A percentile compares a stretch with the other conserved stretches of the same genome.
Conservation (phyloP, 2,888 invertebrate species). For the Meteorus colon region DNA sequence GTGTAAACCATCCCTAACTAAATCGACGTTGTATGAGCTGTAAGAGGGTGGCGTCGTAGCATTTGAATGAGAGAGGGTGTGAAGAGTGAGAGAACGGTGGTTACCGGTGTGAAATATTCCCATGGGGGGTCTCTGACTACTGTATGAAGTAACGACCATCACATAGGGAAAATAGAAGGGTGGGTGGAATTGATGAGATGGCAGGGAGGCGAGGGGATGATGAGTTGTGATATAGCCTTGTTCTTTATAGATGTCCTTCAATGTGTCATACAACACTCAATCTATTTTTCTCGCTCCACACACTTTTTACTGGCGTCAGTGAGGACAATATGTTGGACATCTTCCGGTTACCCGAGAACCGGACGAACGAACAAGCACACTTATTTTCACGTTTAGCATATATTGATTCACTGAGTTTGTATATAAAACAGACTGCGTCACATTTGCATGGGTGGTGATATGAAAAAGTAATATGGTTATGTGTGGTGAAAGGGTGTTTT, state of each 20-base stretch:
- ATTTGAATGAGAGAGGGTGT: slow-evolving; percentile 2
- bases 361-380: slow-evolving; percentile 49
- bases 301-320: slow-evolving; percentile 36
- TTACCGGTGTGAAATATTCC: slow-evolving; percentile 74
- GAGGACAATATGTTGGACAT: slow-evolving; percentile 64
- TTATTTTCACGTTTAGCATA: slow-evolving; percentile 51
- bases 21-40: slow-evolving; percentile 67
- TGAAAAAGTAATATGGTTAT: not conserved
- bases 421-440: not conserved
- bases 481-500: no score
- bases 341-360: slow-evolving; percentile 58
- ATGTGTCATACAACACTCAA: slow-evolving; percentile 16
- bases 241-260: slow-evolving; percentile 6
- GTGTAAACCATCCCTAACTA: slow-evolving; percentile 71
- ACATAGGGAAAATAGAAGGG: slow-evolving; percentile 5
- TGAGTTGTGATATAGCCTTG: slow-evolving; percentile 2
- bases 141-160: slow-evolving; percentile 22
- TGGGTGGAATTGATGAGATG: slow-evolving; percentile 2
- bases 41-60: slow-evolving; percentile 55
- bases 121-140: slow-evolving; percentile 65
- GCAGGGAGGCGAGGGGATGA: not conserved
- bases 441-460: not conserved
- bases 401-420: slow-evolving; percentile 26
- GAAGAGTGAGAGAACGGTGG: slow-evolving; percentile 57
- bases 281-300: slow-evolving; percentile 44